A percentile compares a stretch with the other conserved stretches of the same genome.
phyloP scores from a whole-genome alignment of 2,113 vertebrate species.

The Collichthys lucidus region DNA sequence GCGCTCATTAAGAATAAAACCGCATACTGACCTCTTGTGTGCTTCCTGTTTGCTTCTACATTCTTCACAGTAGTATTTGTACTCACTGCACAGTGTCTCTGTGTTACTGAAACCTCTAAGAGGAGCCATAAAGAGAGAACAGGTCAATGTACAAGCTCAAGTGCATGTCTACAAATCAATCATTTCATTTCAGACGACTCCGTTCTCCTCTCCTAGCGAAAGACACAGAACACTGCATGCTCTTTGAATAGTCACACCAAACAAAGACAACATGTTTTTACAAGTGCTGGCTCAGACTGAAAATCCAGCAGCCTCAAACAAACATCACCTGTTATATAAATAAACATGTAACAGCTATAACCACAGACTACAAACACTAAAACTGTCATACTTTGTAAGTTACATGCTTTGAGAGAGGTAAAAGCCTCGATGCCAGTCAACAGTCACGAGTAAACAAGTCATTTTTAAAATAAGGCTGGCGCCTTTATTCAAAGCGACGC shows the following conservation, averaged over 20 bases:
- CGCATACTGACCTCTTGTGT: conserved; percentile 90
- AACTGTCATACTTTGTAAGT: background rate
- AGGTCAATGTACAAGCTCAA: background rate
- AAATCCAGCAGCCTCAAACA: background rate
- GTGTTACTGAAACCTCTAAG: conserved; percentile 98
- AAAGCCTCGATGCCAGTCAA: background rate
- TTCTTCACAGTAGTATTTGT: conserved; percentile 98
- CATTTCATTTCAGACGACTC: background rate
- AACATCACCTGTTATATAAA: background rate
- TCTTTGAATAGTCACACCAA: background rate
- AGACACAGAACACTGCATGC: background rate
- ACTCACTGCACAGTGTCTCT: conserved; percentile 97
- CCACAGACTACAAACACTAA: background rate
- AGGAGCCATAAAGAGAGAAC: conserved; percentile 34
- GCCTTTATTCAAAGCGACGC: too few relatives aligned
- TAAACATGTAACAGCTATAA: background rate
- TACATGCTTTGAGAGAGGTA: background rate
- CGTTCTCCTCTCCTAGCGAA: background rate
- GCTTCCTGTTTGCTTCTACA: conserved; percentile 99
- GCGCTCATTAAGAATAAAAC: background rate
- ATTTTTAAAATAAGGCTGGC: too few relatives aligned
- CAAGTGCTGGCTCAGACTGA: background rate
- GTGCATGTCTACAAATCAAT: background rate
- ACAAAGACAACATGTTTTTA: background rate
- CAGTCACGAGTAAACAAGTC: background rate